These are phyloP conservation scores for Antennarius maculatus DNA, from an alignment of 2,797 vertebrate genomes.

Conservation along the genomic window DNA sequence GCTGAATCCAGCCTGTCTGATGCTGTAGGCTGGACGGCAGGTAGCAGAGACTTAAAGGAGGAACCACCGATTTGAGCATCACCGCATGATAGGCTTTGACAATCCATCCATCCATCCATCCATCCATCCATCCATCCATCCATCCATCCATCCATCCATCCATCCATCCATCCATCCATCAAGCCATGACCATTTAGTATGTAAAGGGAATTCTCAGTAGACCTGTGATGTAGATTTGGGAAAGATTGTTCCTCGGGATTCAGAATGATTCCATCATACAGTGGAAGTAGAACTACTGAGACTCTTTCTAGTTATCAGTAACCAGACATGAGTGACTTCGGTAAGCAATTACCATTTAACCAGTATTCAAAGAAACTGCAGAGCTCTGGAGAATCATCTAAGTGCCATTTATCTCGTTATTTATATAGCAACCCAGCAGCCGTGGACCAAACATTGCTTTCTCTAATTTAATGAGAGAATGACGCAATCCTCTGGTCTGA, in stretches of 20 bases:
- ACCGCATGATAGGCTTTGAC: background rate
- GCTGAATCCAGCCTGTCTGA: constrained; percentile 62
- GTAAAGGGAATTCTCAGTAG: too few relatives aligned
- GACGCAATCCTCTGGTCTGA: constrained; percentile 27
- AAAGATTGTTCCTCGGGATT: background rate
- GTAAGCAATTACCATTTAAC: background rate
- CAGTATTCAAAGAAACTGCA: background rate
- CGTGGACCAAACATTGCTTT: constrained; percentile 39
- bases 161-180: too few relatives aligned
- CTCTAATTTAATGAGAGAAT: constrained; percentile 40
- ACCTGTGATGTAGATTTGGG: background rate
- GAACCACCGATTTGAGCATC: background rate
- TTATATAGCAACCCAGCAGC: constrained; percentile 50
- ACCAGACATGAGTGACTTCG: background rate
- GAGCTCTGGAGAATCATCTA: constrained; percentile 34
- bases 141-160: too few relatives aligned
- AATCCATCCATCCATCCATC: too few relatives aligned
- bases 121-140: too few relatives aligned
- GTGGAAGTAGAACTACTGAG: background rate
- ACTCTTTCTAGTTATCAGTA: constrained; percentile 15
- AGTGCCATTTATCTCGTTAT: constrained; percentile 23
- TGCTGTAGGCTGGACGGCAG: constrained; percentile 36
- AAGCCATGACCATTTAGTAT: too few relatives aligned
- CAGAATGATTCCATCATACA: background rate
- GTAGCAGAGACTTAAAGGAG: constrained; percentile 5